phyloP scores from a whole-genome alignment of 1,140 invertebrate species.

The Aphaenogaster rudis region DNA sequence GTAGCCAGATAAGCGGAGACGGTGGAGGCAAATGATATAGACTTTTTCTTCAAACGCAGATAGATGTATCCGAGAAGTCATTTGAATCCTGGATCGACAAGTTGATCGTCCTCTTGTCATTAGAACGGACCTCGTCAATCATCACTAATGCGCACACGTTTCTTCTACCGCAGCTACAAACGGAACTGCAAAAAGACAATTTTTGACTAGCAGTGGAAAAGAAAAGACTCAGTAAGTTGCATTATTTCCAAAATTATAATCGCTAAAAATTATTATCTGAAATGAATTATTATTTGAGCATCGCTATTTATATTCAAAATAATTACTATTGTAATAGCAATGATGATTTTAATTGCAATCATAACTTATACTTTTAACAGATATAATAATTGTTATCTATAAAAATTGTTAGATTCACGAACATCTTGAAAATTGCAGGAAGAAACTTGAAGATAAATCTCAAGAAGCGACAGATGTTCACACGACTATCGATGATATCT shows the following conservation, averaged over 20 bases:
- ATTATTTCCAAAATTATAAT: not conserved
- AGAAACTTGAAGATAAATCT: slow-evolving; percentile 24
- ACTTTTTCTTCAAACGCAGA: slow-evolving; percentile 23
- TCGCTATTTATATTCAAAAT: not conserved
- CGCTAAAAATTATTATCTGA: not conserved
- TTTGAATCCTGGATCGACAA: not conserved
- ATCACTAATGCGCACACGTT: not conserved
- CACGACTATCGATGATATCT: slow-evolving; percentile 4
- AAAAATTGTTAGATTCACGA: not conserved
- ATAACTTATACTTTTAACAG: not conserved
- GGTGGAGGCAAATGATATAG: slow-evolving; percentile 6
- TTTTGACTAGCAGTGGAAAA: not conserved
- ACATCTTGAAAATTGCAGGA: not conserved
- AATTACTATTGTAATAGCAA: not conserved
- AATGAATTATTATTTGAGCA: not conserved
- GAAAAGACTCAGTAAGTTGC: not conserved
- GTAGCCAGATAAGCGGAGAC: slow-evolving; percentile 25
- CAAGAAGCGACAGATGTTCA: not conserved
- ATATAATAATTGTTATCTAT: not conserved
- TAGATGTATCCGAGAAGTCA: not conserved
- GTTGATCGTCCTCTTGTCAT: not conserved
- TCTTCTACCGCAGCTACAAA: not conserved
- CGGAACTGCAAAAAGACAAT: not conserved
- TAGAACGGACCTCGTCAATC: not conserved
- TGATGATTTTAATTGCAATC: not conserved